Base-by-base conservation (phyloP, 2,888 invertebrate genomes). In the Carcina quercana region DNA sequence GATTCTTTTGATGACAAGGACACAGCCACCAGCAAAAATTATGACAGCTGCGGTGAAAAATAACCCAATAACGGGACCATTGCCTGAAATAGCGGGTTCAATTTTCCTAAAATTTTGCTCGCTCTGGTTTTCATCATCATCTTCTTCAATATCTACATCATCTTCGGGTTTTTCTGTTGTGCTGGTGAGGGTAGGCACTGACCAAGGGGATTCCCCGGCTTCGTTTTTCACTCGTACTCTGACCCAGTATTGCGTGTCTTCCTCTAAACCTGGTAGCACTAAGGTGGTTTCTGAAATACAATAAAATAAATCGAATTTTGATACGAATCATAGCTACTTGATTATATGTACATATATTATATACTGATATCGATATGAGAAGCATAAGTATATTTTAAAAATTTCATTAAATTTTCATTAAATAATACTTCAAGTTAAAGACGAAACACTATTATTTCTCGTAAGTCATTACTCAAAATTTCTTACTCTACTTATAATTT, bases 21-120 rank as follows among this genome's bases (percentile, higher is more conserved):
- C 65, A 37, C 66, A 72, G 2, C 51, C 60, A 5, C 66, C 58
- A 7, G 59, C 50, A 0, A 70, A 29, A 0, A 75, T 47, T 12
- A 66, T 31, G 21, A 79, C 60, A 3, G 65, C 70, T 8, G 62
- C 71, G 5, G 61, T 59, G 20, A 74, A 74, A 36, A 79, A 67
- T 29, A 79, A 52, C 0, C 74, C 75, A 29, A 71, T n/a, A n/a
- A n/a, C n/a, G n/a, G 75, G 26, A 72, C 69, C 4, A 62, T 58
- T n/a, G 2, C 47, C 42, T 38, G 29, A 37, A 13, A 17, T 19
- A 15, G 19, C 31, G 11, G 39, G 32, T 13, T 50, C 47, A 15
- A 37, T 28, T 13, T n/a, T n/a, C n/a, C n/a, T n/a, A n/a, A n/a
- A n/a, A n/a, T n/a, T n/a, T n/a, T n/a, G n/a, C n/a, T n/a, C n/a